A percentile compares a stretch with the other conserved stretches of the same genome.
Conservation (phyloP, 1,140 invertebrate genomes). For the Drosophila pseudoobscura region DNA sequence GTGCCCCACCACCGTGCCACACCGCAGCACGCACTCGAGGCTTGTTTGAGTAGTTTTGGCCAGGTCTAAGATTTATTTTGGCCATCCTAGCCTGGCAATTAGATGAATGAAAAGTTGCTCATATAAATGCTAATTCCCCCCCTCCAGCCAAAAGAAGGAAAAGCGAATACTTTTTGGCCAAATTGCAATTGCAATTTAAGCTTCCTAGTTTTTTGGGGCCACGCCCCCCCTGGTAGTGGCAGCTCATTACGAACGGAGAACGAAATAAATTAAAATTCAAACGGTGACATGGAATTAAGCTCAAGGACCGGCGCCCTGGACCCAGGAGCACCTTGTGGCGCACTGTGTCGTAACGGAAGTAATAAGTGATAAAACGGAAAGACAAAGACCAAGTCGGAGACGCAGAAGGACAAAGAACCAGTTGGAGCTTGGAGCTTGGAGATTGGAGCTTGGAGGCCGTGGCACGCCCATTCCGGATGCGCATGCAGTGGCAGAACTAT, state of each 20-base stretch:
- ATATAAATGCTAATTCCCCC: slow-evolving; percentile 72
- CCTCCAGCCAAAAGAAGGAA: too few relatives aligned
- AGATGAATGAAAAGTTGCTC: slow-evolving; percentile 72
- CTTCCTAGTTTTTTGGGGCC: slow-evolving; percentile 7
- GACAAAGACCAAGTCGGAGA: slow-evolving; percentile 48
- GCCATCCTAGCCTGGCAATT: slow-evolving; percentile 63
- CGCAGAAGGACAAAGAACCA: slow-evolving; percentile 19
- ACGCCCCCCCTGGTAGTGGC: not conserved
- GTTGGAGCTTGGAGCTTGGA: not conserved
- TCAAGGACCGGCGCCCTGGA: slow-evolving; percentile 17
- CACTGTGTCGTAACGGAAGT: slow-evolving; percentile 67
- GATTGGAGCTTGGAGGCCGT: slow-evolving; percentile 9
- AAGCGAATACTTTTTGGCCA: slow-evolving; percentile 7
- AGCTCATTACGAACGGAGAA: slow-evolving; percentile 57
- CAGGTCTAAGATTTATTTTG: slow-evolving; percentile 70
- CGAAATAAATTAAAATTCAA: slow-evolving; percentile 71
- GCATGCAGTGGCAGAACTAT: slow-evolving; percentile 66
- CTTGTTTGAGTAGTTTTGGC: slow-evolving; percentile 62
- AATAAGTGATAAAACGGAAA: slow-evolving; percentile 80
- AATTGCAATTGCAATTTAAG: slow-evolving; percentile 54
- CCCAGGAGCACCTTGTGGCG: slow-evolving; percentile 43
- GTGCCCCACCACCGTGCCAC: not conserved
- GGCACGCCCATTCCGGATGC: slow-evolving; percentile 47
- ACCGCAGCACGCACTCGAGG: slow-evolving; percentile 11
- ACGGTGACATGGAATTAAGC: slow-evolving; percentile 73